Evolutionary conservation across 2,113 vertebrate genomes (phyloP), one percentile per base, ranked within the genome.

Genomic region (Coryphaenoides rupestris): DNA sequence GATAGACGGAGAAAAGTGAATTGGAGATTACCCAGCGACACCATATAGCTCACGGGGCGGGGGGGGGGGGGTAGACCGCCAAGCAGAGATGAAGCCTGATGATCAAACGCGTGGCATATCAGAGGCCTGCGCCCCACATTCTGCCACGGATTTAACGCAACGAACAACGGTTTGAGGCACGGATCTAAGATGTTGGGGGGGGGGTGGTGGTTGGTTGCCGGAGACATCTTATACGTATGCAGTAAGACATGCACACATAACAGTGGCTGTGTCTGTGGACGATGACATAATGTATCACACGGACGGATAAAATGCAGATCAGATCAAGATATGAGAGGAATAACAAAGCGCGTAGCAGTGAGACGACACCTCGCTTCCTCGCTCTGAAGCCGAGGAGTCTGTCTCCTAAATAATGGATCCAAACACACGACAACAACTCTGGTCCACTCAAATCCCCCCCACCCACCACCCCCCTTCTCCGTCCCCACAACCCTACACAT

Each of bases 351-450:
- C 46, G 47, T 40, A 10, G 62, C n/a, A n/a, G 47, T 53, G 23
- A 68, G 40, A 62, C 21, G 61, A 65, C 66, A n/a, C 24, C 69
- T 69, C 67, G 55, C 60, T 68, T 73, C 66, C 21, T 55, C 22
- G 14, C 60, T 50, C 58, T 61, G 66, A 66, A 70, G 52, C 66
- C 65, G 63, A 65, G 58, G 58, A 66, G 63, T 70, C 66, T 67
- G 54, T 65, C 64, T 68, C 24, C 78, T 89, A 81, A 88, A 88
- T 86, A 86, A 88, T 87, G 75, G 69, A 88, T 86, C 75, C 21
- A 76, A 81, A 82, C 56, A 45, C 56, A 65, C 62, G 50, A 55
- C 21, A 23, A 60, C 74, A 66, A 79, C 72, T 58, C 70, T 77
- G 71, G 66, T 75, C 70, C 61, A 71, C 80, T 76, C 76, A 77